A percentile compares a stretch with the other conserved stretches of the same genome.
Conservation (phyloP, 2,888 invertebrate species). For the Caenorhabditis sp. region DNA sequence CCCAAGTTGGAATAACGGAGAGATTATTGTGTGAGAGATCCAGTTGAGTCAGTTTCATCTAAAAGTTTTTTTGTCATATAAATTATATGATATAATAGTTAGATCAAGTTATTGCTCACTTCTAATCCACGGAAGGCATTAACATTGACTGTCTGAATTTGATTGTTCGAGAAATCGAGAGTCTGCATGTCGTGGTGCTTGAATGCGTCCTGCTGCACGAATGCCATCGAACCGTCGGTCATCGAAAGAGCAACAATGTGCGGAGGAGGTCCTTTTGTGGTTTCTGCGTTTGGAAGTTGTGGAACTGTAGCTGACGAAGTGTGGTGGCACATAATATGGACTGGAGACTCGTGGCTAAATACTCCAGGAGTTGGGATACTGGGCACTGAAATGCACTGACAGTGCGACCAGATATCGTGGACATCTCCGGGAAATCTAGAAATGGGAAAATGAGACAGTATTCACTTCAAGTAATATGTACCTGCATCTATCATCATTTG, state of each 20-base stretch:
- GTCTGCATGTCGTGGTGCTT: constrained; percentile 73
- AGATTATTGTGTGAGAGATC: constrained; percentile 73
- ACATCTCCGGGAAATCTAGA: constrained; percentile 48
- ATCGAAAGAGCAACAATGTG: constrained; percentile 68
- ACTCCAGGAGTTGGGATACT: constrained; percentile 22
- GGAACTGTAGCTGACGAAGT: constrained; percentile 64
- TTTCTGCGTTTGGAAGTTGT: constrained; percentile 57
- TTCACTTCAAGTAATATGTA: neutral
- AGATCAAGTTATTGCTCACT: constrained; percentile 41
- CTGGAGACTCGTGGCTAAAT: constrained; percentile 44
- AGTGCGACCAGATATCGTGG: constrained; percentile 58
- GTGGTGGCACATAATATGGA: constrained; percentile 67
- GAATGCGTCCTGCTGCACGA: constrained; percentile 74
- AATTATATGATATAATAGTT: neutral
- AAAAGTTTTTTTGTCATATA: constrained; percentile 21
- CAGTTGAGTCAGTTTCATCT: constrained; percentile 71
- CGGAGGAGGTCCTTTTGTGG: constrained; percentile 35
- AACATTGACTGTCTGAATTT: constrained; percentile 77
- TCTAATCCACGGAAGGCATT: constrained; percentile 79
- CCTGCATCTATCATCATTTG: constrained; percentile 44
- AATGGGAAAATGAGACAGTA: neutral
- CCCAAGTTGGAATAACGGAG: constrained; percentile 72
- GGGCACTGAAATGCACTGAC: constrained; percentile 62
- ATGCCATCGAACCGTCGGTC: constrained; percentile 67
- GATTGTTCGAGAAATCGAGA: constrained; percentile 75